Base-by-base conservation (phyloP, 1,140 invertebrate genomes). In the Tetragnatha versicolor region DNA sequence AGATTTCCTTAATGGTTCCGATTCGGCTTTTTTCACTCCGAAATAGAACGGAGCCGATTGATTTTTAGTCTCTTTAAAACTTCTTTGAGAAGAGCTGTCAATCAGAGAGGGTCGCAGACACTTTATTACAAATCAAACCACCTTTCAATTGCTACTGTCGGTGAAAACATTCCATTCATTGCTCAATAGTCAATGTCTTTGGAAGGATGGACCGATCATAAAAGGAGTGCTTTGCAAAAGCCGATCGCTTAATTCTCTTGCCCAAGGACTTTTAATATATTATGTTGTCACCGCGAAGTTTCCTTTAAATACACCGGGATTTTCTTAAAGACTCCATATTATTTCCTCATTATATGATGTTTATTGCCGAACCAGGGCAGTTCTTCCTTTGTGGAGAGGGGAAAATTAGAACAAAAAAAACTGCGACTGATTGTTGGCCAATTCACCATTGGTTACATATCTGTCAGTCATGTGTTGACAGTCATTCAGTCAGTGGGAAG, bases 211-310 rank as follows among this genome's bases (percentile, higher is more conserved):
- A 22, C 42, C 9, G 20, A 25, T 39, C n/a, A 63, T 35, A 33
- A 9, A 27, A 31, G 37, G 37, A 63, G 25, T 63, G 27, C 42
- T 63, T 39, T 14, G 22, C 20, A 51, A 53, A 3, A 70, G 31
- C 33, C 20, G 33, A 55, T 70, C 37, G 29, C 31, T 70, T 53
- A 22, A 70, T 53, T 53, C 25, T 7, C 20, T 68, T 9, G 22
- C 20, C 27, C 66, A 70, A 70, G 66, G 66, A 51, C 66, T 70
- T 70, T 37, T 37, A 55, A 55, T 55, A 53, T 55, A 70, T 70
- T 70, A 70, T 70, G 66, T 68, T 68, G 63, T 68, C 63, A 68
- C 45, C 31, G n/a, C 17, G n/a, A 33, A 55, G 61, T 68, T 68
- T 68, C 27, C 45, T 29, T 68, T 66, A 42, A 68, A n/a, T n/a